Evolutionary conservation across 2,113 vertebrate species (phyloP).

Genomic region (Gyps fulvus): DNA sequence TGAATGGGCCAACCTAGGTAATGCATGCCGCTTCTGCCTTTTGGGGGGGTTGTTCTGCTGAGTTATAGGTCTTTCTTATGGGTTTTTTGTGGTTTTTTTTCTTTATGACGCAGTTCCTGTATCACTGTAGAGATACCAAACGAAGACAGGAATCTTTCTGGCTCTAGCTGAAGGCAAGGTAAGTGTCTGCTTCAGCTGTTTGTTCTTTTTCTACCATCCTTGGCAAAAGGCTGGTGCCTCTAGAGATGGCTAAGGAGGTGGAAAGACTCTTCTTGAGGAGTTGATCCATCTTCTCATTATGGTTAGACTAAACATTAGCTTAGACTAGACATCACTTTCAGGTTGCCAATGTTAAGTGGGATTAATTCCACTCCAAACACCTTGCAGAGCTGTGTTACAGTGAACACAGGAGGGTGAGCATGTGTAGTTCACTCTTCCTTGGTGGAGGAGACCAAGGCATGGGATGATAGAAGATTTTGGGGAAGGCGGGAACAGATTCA

Average conservation of each 20-base stretch:
- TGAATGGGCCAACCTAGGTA: not conserved
- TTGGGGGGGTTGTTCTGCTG: not conserved
- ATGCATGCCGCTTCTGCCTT: not conserved
- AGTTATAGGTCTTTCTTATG: fast-evolving
- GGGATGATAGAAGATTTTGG: not conserved
- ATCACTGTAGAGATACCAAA: not conserved
- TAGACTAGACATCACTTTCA: not conserved
- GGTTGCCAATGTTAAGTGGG: not conserved
- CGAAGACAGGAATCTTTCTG: not conserved
- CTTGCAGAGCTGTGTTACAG: not conserved
- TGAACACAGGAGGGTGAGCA: not conserved
- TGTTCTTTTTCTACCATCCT: not conserved
- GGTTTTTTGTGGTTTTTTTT: not conserved
- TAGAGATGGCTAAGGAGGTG: not conserved
- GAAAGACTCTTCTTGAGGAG: not conserved
- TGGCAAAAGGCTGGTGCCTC: not conserved
- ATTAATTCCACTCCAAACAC: not conserved
- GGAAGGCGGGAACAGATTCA: not conserved
- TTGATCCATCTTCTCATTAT: not conserved
- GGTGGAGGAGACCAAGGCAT: not conserved
- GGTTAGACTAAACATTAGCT: not conserved
- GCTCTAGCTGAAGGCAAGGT: not conserved
- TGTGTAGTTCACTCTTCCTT: not conserved
- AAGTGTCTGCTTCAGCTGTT: not conserved
- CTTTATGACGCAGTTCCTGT: not conserved